phyloP scores from a whole-genome alignment of 2,888 invertebrate genomes.

The Scrobipalpa costella region DNA sequence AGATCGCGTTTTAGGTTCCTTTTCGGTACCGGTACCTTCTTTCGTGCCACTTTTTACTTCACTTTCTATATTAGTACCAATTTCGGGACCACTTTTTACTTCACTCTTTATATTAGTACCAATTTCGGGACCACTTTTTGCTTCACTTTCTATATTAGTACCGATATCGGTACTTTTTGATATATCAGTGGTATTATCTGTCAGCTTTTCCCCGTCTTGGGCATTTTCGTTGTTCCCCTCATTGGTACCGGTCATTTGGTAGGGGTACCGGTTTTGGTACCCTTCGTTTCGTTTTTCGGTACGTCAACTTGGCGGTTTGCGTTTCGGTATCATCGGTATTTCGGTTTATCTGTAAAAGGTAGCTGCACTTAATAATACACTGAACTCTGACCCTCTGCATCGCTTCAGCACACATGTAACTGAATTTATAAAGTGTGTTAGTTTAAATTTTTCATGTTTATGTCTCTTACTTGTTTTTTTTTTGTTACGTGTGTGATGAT shows the following conservation, averaged over 20 bases:
- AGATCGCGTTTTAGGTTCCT: constrained; percentile 82
- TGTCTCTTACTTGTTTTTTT: no score
- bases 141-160: constrained; percentile 55
- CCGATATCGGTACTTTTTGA: constrained; percentile 39
- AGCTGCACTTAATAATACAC: constrained; percentile 30
- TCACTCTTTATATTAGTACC: constrained; percentile 52
- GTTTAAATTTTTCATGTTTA: no score
- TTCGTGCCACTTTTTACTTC: constrained; percentile 57
- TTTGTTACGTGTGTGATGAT: no score
- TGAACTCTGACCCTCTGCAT: no score
- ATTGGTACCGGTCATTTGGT: constrained; percentile 66
- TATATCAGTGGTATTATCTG: constrained; percentile 38
- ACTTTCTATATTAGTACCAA: constrained; percentile 49
- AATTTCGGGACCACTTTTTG: constrained; percentile 56
- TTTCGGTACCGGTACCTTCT: constrained; percentile 51
- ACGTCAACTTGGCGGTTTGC: constrained; percentile 53
- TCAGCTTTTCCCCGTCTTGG: constrained; percentile 70
- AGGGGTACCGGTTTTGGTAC: constrained; percentile 67
- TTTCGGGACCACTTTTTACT: constrained; percentile 61
- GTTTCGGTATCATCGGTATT: constrained; percentile 67
- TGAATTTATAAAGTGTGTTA: no score
- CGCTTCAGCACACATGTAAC: no score
- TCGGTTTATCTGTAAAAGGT: constrained; percentile 65
- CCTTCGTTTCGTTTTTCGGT: constrained; percentile 48
- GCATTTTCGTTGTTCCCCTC: constrained; percentile 67